These are phyloP conservation scores for Tiliacea aurago DNA, from an alignment of 2,888 invertebrate species.

Conservation along the genomic window DNA sequence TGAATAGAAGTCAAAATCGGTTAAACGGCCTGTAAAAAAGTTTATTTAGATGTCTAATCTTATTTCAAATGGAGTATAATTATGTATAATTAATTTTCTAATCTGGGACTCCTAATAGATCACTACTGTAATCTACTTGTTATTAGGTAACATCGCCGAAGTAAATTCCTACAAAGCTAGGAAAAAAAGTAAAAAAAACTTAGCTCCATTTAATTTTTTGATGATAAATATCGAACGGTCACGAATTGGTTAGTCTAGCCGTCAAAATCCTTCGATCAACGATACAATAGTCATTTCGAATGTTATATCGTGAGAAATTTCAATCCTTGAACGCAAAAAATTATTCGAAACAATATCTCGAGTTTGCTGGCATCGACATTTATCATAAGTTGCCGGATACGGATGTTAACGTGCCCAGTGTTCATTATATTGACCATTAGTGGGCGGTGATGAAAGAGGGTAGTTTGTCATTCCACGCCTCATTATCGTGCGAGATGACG, in stretches of 20 bases:
- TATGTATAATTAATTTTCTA: not conserved
- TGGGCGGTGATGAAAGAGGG: constrained; percentile 82
- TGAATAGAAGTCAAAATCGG: no score
- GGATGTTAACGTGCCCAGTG: constrained; percentile 68
- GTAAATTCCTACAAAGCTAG: not conserved
- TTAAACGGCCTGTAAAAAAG: no score
- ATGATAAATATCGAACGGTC: constrained; percentile 50
- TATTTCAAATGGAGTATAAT: no score
- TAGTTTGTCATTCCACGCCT: constrained; percentile 83
- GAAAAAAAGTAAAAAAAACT: not conserved
- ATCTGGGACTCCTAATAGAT: not conserved
- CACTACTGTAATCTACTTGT: not conserved
- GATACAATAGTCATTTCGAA: constrained; percentile 39
- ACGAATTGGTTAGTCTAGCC: constrained; percentile 43
- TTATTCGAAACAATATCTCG: constrained; percentile 47
- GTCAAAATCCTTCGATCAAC: constrained; percentile 34
- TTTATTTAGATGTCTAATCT: no score
- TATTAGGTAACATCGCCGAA: not conserved
- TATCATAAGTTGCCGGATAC: constrained; percentile 68
- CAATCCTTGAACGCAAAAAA: constrained; percentile 56
- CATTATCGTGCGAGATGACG: constrained; percentile 76
- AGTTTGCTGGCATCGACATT: constrained; percentile 55
- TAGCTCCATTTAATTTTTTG: constrained; percentile 1
- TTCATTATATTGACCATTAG: constrained; percentile 74
- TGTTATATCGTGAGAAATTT: constrained; percentile 54